phyloP scores from a whole-genome alignment of 2,888 invertebrate genomes.

The Chrysopilus asiliformis region DNA sequence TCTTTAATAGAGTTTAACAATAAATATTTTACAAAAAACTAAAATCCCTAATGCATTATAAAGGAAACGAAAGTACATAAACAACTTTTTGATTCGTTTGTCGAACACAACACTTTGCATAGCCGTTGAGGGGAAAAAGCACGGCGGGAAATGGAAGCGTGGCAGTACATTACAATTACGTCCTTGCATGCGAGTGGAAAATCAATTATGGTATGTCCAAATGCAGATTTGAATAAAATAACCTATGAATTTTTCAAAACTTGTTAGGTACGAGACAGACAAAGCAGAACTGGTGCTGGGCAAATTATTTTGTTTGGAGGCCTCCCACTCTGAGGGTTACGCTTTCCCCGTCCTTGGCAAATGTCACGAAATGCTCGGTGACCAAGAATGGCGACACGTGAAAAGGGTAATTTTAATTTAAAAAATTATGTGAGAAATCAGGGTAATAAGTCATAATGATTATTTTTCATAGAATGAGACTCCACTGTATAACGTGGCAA shows the following conservation, averaged over 20 bases:
- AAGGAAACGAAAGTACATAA: constrained; percentile 59
- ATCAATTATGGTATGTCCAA: constrained; percentile 46
- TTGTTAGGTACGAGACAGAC: constrained; percentile 62
- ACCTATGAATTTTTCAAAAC: not conserved
- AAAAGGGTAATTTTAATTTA: constrained; percentile 43
- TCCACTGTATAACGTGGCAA: constrained; percentile 74
- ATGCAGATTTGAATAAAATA: not conserved
- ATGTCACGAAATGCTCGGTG: constrained; percentile 83
- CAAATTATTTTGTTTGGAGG: constrained; percentile 74
- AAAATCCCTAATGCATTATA: too few relatives aligned
- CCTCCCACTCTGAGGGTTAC: constrained; percentile 39
- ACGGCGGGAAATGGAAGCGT: constrained; percentile 47
- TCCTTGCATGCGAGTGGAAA: constrained; percentile 53
- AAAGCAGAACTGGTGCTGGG: constrained; percentile 72
- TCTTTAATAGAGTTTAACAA: too few relatives aligned
- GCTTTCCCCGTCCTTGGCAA: constrained; percentile 63
- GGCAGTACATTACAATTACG: constrained; percentile 53
- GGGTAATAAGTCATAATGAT: not conserved
- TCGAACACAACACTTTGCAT: constrained; percentile 61
- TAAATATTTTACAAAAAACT: too few relatives aligned
- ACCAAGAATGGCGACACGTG: constrained; percentile 85
- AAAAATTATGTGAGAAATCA: not conserved
- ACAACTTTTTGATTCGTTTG: constrained; percentile 60
- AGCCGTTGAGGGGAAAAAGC: constrained; percentile 61
- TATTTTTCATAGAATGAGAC: constrained; percentile 42